Percentiles rank a stretch among this genome's conserved stretches.
Evolutionary conservation across 2,113 vertebrate genomes (phyloP).

Genomic region (Panthera leo): DNA sequence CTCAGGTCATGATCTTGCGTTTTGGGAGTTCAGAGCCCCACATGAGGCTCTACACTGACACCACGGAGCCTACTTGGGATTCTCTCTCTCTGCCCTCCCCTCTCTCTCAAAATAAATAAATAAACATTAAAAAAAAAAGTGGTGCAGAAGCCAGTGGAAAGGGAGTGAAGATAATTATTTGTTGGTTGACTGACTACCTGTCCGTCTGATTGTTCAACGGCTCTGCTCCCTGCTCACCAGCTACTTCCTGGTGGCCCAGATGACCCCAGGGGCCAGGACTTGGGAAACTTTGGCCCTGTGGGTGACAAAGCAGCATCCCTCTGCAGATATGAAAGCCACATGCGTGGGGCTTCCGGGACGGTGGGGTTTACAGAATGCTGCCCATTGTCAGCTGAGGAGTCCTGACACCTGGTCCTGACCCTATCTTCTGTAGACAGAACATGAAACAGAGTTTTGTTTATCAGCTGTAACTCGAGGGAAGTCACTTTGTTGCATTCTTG

Average conservation of each 20-base stretch:
- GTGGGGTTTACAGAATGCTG: conserved; percentile 29
- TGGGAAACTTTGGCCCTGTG: not conserved
- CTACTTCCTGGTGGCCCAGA: not conserved
- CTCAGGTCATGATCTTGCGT: too few species aligned
- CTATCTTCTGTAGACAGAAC: conserved; percentile 58
- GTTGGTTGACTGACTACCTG: not conserved
- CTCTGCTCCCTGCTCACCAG: not conserved
- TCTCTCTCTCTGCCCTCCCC: too few species aligned
- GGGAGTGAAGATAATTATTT: too few species aligned
- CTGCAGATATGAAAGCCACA: not conserved
- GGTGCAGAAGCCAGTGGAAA: not conserved
- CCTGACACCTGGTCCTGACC: conserved; percentile 49
- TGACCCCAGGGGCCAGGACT: not conserved
- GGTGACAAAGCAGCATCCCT: not conserved
- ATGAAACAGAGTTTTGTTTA: conserved; percentile 32
- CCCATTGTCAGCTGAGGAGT: not conserved
- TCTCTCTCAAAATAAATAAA: too few species aligned
- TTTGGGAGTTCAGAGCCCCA: too few species aligned
- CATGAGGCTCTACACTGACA: too few species aligned
- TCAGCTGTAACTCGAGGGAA: not conserved
- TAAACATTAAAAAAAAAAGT: not conserved
- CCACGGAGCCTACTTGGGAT: too few species aligned
- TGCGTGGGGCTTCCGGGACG: not conserved
- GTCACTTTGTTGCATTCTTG: conserved; percentile 58
- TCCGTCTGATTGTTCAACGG: not conserved